These are phyloP conservation scores for Hyles euphorbiae DNA, from an alignment of 1,140 invertebrate species.

Conservation along the genomic window DNA sequence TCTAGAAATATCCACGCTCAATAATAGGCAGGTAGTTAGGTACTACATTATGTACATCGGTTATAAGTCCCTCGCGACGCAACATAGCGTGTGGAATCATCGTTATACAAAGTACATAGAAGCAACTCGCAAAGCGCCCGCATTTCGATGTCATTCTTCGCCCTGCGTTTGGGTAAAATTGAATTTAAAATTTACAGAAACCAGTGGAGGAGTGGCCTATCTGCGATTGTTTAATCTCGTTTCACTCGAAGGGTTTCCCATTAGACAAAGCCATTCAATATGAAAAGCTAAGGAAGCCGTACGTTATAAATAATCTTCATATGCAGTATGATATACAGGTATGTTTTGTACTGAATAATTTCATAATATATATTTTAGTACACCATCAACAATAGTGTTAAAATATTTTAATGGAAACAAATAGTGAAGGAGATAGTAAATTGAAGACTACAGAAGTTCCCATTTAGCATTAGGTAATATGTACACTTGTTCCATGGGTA, in stretches of 20 bases:
- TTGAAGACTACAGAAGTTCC: too few relatives aligned
- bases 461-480: too few relatives aligned
- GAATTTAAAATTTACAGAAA: constrained; percentile 77
- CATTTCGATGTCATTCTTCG: background rate
- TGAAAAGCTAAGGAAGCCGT: constrained; percentile 94
- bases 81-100: too few relatives aligned
- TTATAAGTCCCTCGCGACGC: too few relatives aligned
- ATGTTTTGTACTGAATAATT: constrained; percentile 24
- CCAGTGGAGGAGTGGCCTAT: constrained; percentile 98
- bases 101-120: too few relatives aligned
- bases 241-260: constrained; percentile 99
- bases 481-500: too few relatives aligned
- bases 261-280: constrained; percentile 99
- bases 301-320: constrained; percentile 98
- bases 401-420: background rate
- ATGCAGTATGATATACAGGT: constrained; percentile 98
- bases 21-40: too few relatives aligned
- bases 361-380: too few relatives aligned
- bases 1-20: too few relatives aligned
- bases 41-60: too few relatives aligned
- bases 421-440: too few relatives aligned
- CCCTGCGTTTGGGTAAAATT: constrained; percentile 1
- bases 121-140: too few relatives aligned
- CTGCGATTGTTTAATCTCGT: constrained; percentile 98
- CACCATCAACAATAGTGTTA: background rate